Percentiles rank a stretch among this genome's conserved stretches.
Conservation (phyloP, 2,797 vertebrate genomes). For the Melanotaenia maccullochi region DNA sequence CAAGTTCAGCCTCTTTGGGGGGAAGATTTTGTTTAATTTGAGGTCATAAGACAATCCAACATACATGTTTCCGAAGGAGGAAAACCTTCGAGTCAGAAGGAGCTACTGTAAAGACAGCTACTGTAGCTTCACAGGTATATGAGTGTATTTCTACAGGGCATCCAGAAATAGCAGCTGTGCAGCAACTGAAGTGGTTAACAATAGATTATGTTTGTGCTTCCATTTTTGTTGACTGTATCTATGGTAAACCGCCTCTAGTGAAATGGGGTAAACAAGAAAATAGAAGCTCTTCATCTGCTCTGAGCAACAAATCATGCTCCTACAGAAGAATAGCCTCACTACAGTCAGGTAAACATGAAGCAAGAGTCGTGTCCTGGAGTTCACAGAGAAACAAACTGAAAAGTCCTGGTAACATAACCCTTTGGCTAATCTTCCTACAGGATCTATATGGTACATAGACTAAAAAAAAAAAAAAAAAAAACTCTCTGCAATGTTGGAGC, state of each 20-base stretch:
- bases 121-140: constrained; percentile 42
- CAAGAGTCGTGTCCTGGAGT: constrained; percentile 26
- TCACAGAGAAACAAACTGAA: constrained; percentile 33
- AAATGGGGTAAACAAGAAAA: constrained; percentile 59
- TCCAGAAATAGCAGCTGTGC: constrained; percentile 54
- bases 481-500: constrained; percentile 28
- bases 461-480: constrained; percentile 45
- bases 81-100: constrained; percentile 45
- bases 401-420: constrained; percentile 10
- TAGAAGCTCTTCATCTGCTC: constrained; percentile 38
- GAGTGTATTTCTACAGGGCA: constrained; percentile 49
- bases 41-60: constrained; percentile 40
- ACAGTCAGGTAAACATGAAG: constrained; percentile 30
- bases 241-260: constrained; percentile 60
- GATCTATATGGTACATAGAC: constrained; percentile 1
- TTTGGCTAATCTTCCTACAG: constrained; percentile 9
- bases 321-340: constrained; percentile 50
- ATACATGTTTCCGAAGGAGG: constrained; percentile 14
- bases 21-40: constrained; percentile 27
- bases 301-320: constrained; percentile 52
- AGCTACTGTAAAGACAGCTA: constrained; percentile 7
- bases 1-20: constrained; percentile 26
- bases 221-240: constrained; percentile 58
- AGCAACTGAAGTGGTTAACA: constrained; percentile 65
- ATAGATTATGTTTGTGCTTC: constrained; percentile 64